Conservation (phyloP, 2,797 vertebrate species). For the Tauraco hartlaubi region DNA sequence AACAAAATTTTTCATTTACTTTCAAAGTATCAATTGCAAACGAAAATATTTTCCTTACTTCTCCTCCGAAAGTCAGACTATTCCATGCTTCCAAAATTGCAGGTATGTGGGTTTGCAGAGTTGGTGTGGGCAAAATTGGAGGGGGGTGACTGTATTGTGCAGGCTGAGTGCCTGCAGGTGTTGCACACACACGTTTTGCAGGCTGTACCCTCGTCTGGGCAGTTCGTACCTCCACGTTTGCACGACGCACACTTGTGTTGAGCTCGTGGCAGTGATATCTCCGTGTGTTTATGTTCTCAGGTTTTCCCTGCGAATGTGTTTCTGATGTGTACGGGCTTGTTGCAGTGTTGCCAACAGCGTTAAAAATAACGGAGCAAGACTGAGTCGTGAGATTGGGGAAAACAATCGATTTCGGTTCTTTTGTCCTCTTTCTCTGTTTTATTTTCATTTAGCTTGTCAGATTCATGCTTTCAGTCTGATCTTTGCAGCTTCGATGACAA, state of each 20-base stretch:
- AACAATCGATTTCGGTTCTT: background rate
- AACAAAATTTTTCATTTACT: slow-evolving; percentile 61
- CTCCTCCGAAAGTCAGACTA: slow-evolving; percentile 5
- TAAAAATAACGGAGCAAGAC: slow-evolving; percentile 22
- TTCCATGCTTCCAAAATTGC: background rate
- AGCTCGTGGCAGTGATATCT: background rate
- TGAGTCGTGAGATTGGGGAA: background rate
- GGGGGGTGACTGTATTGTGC: background rate
- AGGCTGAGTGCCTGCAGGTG: slow-evolving; percentile 60
- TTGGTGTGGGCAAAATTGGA: slow-evolving; percentile 38
- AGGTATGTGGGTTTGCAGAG: background rate
- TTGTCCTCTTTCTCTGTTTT: background rate
- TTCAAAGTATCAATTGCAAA: slow-evolving; percentile 56
- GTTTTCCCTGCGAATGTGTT: slow-evolving; percentile 14
- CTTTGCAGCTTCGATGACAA: slow-evolving; percentile 19
- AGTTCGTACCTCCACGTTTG: background rate
- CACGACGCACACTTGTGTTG: background rate
- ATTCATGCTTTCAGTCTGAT: slow-evolving; percentile 12
- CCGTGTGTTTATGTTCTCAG: slow-evolving; percentile 8
- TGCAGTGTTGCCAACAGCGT: slow-evolving; percentile 11
- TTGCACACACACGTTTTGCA: background rate
- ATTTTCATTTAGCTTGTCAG: background rate
- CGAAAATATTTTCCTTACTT: slow-evolving; percentile 55
- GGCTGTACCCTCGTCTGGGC: background rate
- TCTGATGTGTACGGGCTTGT: slow-evolving; percentile 2